Base-by-base conservation (phyloP, 2,888 invertebrate genomes). In the Scrobipalpa atriplicella region DNA sequence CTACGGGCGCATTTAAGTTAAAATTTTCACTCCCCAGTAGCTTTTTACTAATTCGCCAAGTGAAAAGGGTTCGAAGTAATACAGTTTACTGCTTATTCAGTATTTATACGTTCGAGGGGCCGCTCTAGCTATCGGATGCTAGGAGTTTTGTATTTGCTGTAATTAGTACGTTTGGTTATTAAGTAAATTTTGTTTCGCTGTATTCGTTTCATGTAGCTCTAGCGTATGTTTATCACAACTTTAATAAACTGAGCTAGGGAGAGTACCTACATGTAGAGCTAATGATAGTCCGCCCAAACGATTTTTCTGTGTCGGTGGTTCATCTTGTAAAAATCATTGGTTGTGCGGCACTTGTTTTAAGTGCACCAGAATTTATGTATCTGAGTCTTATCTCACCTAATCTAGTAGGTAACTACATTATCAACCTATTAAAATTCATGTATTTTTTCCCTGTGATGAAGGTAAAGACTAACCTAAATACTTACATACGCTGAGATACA, bases 11-110 rank as follows among this genome's bases (percentile, higher is more conserved):
- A 85, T 91, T 92, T 91, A 90, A 92, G 85, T 92, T 91, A 92
- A 92, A 90, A 92, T 92, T 89, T 91, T 89, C 92, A 89, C 92
- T 90, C 91, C 91, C 92, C 90, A 86, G 86, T 89, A 86, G 92
- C 92, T 92, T 92, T 92, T 92, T 92, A 92, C 92, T 92, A 92
- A 92, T 92, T 92, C 90, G 92, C 92, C 90, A 92, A 92, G 92
- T 92, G 92, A 92, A 92, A 92, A 93, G 92, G 92, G 92, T 93
- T 92, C 90, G 89, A 89, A 92, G 92, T 90, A 92, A 93, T 92
- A 92, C 92, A 92, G 92, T 92, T 92, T 91, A 89, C 90, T 92
- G 92, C 92, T 92, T 91, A 92, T 92, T 92, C 92, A 92, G 92
- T 92, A 92, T 92, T 92, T 92, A 92, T 92, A 87, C 87, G 84